Base-by-base conservation (phyloP, 2,888 invertebrate genomes). In the Dryobotodes eremita region DNA sequence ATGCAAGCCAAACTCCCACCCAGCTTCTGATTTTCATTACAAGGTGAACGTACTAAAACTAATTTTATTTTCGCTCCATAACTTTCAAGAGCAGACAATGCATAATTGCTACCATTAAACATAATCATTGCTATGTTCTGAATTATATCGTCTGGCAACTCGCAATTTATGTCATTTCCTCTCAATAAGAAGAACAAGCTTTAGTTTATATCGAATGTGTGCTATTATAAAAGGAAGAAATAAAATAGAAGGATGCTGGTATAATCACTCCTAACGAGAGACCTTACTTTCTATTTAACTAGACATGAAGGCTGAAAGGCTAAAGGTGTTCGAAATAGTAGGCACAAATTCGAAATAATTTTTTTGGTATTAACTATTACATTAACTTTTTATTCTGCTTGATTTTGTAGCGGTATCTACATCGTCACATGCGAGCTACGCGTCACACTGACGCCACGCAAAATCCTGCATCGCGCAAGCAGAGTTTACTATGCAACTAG, bases 41-140 rank as follows among this genome's bases (percentile, higher is more conserved):
- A 68, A 81, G 88, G 89, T 88, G 75, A 88, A 88, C 71, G 88
- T 59, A 86, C 88, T 77, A 74, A 79, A 70, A 70, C 61, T 77
- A 71, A 83, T 76, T 85, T 85, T 85, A 77, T 88, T 84, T 84
- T 86, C 84, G 89, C 89, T 84, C 84, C 79, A 81, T 89, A 88
- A 88, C 77, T 89, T 88, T 89, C 72, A 80, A 86, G 86, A 88
- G 79, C 89, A 86, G 77, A 82, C 84, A 75, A 61, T 78, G 76
- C 61, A 80, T 85, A 89, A 87, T 89, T 87, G 71, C 85, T 83
- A 74, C 57, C 77, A 85, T 88, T 74, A 80, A 62, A 71, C 68
- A 69, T 87, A 82, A 85, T 89, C 74, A 77, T 74, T 68, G 73
- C 61, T 69, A 64, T 80, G 69, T 78, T 79, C 75, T 76, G 55